Conservation (phyloP, 1,140 invertebrate species). For the Tetramorium alpestre region DNA sequence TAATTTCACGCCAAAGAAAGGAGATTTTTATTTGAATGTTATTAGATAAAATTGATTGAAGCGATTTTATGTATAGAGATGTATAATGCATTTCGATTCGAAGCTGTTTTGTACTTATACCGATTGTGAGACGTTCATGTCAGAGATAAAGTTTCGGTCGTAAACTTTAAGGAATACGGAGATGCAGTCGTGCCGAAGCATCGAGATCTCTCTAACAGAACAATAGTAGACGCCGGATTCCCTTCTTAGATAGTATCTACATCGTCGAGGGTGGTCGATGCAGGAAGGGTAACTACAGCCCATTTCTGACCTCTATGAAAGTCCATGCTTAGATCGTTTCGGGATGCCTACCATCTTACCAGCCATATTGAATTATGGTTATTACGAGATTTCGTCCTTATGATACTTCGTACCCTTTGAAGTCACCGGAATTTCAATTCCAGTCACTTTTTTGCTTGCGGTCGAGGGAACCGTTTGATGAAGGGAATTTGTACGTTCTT, state of each 20-base stretch:
- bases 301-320: constrained; percentile 69
- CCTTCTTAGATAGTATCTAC: constrained; percentile 75
- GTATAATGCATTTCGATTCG: not conserved
- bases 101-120: constrained; percentile 6
- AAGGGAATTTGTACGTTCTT: constrained; percentile 14
- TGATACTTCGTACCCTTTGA: constrained; percentile 77
- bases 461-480: constrained; percentile 32
- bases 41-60: not conserved
- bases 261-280: constrained; percentile 64
- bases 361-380: constrained; percentile 82
- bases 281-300: constrained; percentile 67
- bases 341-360: constrained; percentile 77
- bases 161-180: constrained; percentile 68
- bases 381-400: constrained; percentile 76
- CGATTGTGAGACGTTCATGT: constrained; percentile 58
- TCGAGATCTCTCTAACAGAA: constrained; percentile 70
- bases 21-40: not conserved
- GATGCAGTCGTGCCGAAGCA: constrained; percentile 68
- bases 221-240: constrained; percentile 68
- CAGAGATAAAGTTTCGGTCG: constrained; percentile 62
- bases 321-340: constrained; percentile 60
- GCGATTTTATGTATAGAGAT: not conserved
- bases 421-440: constrained; percentile 63
- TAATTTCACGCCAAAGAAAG: not conserved
- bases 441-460: constrained; percentile 56